phyloP scores from a whole-genome alignment of 2,113 vertebrate species.

The Hirundichthys speculiger region DNA sequence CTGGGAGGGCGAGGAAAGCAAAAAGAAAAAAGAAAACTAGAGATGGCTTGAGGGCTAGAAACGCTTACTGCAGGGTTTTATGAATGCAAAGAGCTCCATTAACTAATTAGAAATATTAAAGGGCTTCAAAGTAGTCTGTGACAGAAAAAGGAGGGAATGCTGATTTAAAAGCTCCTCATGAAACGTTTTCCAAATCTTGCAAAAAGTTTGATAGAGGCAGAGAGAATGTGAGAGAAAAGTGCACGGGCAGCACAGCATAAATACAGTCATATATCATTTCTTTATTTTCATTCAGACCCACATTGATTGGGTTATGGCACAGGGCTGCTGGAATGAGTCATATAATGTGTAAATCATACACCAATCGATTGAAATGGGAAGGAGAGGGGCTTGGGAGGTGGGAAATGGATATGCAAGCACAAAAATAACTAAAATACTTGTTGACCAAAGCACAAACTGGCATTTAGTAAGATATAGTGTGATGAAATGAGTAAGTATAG shows the following conservation, averaged over 20 bases:
- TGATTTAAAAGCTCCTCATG: constrained; percentile 73
- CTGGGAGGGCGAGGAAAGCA: constrained; percentile 41
- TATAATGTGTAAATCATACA: constrained; percentile 66
- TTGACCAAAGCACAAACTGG: constrained; percentile 54
- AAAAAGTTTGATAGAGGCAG: constrained; percentile 58
- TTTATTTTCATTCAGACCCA: constrained; percentile 58
- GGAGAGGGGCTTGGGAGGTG: constrained; percentile 22
- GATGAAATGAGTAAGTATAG: constrained; percentile 36
- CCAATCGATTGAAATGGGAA: constrained; percentile 51
- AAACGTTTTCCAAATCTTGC: constrained; percentile 68
- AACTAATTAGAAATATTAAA: constrained; percentile 86
- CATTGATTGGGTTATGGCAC: constrained; percentile 70
- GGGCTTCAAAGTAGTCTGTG: constrained; percentile 68
- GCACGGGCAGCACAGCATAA: constrained; percentile 64
- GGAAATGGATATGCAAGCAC: constrained; percentile 53
- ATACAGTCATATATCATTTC: constrained; percentile 60
- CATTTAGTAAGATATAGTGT: constrained; percentile 31
- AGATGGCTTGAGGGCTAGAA: constrained; percentile 59
- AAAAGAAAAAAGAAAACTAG: constrained; percentile 15
- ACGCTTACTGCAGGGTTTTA: constrained; percentile 78
- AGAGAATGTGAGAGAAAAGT: constrained; percentile 45
- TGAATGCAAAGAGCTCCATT: constrained; percentile 80
- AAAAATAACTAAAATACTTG: constrained; percentile 53
- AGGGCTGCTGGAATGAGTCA: constrained; percentile 58
- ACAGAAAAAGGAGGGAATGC: constrained; percentile 49